phyloP scores from a whole-genome alignment of 2,797 vertebrate species.

The Mergus octosetaceus region DNA sequence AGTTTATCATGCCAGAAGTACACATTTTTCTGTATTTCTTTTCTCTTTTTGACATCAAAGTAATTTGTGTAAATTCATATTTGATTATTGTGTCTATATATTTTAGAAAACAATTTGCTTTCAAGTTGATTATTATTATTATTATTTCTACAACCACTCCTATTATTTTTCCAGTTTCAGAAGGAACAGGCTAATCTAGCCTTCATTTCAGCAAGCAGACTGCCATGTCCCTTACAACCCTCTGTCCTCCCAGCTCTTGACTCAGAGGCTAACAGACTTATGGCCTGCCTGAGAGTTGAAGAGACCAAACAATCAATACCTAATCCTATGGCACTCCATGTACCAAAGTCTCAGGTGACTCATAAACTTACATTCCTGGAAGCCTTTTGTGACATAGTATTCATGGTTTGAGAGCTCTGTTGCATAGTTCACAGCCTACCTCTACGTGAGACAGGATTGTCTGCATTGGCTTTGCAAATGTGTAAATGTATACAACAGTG shows the following conservation, averaged over 20 bases:
- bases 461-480: not conserved
- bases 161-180: not conserved
- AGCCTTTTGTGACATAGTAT: not conserved
- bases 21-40: accelerated
- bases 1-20: not conserved
- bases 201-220: not conserved
- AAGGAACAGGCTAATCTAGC: not conserved
- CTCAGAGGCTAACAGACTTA: not conserved
- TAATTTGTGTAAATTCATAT: not conserved
- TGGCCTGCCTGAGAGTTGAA: not conserved
- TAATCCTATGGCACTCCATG: not conserved
- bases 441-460: not conserved
- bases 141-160: not conserved
- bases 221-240: not conserved
- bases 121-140: not conserved
- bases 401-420: not conserved
- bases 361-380: not conserved
- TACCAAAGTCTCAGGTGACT: not conserved
- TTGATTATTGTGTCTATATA: accelerated
- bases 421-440: not conserved
- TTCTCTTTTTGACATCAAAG: not conserved
- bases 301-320: not conserved
- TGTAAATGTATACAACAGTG: not conserved
- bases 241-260: not conserved
- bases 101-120: not conserved